A percentile compares a stretch with the other conserved stretches of the same genome.
Conservation (phyloP, 2,888 invertebrate genomes). For the Notocelia uddmanniana region DNA sequence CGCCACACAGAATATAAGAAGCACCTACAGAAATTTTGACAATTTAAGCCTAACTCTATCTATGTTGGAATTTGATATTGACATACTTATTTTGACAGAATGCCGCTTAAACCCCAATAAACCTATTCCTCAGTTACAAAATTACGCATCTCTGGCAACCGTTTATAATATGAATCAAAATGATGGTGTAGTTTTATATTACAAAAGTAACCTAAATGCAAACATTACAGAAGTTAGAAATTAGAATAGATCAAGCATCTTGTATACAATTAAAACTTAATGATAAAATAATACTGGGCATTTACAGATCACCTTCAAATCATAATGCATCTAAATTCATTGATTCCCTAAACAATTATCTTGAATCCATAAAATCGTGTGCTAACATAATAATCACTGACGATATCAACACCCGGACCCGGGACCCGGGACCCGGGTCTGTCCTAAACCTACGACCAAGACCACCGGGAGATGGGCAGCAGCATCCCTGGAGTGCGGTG, state of each 20-base stretch:
- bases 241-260: neutral
- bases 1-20: slow-evolving; percentile 13
- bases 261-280: slow-evolving; percentile 1
- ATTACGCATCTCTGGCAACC: neutral
- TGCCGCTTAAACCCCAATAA: neutral
- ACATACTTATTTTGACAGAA: slow-evolving; percentile 5
- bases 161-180: slow-evolving; percentile 6
- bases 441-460: no score
- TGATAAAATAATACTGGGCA: neutral
- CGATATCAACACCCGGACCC: slow-evolving; percentile 18
- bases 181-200: slow-evolving; percentile 6
- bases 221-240: slow-evolving; percentile 4
- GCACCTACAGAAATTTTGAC: neutral
- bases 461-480: no score
- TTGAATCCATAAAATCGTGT: slow-evolving; percentile 6
- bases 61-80: neutral
- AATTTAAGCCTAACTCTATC: neutral
- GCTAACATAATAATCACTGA: neutral
- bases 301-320: no score
- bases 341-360: neutral
- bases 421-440: no score
- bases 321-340: slow-evolving; percentile 9
- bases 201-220: neutral
- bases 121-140: neutral
- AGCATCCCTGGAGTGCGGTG: no score